Evolutionary conservation across 2,888 invertebrate species (phyloP).

Genomic region (Yponomeuta evonymella): DNA sequence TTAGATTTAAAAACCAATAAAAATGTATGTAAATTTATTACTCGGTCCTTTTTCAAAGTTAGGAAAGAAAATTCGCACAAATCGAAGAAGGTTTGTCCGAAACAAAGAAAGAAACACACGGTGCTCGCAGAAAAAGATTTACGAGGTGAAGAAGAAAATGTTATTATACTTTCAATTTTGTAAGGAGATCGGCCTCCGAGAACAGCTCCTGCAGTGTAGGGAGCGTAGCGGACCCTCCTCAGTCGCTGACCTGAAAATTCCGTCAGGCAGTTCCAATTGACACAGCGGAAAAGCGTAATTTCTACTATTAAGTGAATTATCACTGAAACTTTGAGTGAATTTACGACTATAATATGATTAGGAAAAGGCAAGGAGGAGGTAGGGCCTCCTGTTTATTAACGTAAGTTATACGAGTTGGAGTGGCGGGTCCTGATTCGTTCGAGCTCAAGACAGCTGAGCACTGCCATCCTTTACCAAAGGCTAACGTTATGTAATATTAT

Average conservation of each 20-base stretch:
- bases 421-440: background rate
- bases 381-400: conserved; percentile 39
- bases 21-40: background rate
- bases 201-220: conserved; percentile 28
- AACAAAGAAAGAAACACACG: conserved; percentile 46
- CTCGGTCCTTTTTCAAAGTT: background rate
- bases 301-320: conserved; percentile 50
- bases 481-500: conserved; percentile 35
- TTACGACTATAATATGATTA: conserved; percentile 49
- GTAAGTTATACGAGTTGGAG: conserved; percentile 11
- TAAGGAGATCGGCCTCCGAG: conserved; percentile 27
- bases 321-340: conserved; percentile 45
- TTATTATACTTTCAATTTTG: conserved; percentile 58
- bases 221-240: conserved; percentile 17
- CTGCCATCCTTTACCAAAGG: background rate
- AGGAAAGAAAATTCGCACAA: background rate
- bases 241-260: conserved; percentile 5
- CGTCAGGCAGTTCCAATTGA: conserved; percentile 30
- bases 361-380: conserved; percentile 44
- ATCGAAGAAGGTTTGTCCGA: conserved; percentile 31
- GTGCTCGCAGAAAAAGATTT: conserved; percentile 46
- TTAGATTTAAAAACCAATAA: background rate
- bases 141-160: conserved; percentile 48
- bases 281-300: conserved; percentile 38
- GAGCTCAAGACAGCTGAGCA: background rate